Evolutionary conservation across 2,113 vertebrate genomes (phyloP).

Genomic region (Calyptommatus sinebrachiatus): DNA sequence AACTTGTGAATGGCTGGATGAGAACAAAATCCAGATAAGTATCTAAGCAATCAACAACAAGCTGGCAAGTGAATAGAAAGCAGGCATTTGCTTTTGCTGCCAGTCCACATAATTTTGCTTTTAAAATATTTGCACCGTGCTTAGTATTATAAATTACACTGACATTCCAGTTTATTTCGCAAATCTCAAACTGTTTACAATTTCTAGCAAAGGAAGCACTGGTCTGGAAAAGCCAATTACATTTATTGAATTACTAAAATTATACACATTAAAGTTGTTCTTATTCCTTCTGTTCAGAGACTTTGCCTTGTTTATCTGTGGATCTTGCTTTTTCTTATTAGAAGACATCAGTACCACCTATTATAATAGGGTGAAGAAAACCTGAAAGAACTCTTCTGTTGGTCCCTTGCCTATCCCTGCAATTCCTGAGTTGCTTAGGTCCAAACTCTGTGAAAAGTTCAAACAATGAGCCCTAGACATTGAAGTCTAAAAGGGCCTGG

Average conservation of each 20-base stretch:
- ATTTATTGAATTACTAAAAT: slow-evolving; percentile 23
- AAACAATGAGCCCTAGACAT: too few species aligned
- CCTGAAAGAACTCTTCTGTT: background rate
- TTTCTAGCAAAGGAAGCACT: slow-evolving; percentile 29
- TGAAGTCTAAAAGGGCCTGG: too few species aligned
- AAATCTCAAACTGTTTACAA: slow-evolving; percentile 19
- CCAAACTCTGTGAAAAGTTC: too few species aligned
- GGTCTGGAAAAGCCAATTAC: slow-evolving; percentile 6
- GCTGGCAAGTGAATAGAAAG: background rate
- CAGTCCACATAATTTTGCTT: background rate
- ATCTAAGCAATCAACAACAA: background rate
- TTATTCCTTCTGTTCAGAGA: background rate
- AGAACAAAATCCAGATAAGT: background rate
- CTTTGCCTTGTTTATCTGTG: background rate
- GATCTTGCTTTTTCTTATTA: background rate
- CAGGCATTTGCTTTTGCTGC: background rate
- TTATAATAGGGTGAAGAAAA: background rate
- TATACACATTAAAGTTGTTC: background rate
- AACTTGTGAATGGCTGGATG: background rate
- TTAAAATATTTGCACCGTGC: slow-evolving; percentile 39
- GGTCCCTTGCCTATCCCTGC: background rate
- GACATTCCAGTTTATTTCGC: slow-evolving; percentile 26
- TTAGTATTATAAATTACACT: slow-evolving; percentile 43
- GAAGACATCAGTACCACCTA: background rate
- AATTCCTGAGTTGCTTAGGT: too few species aligned